These are phyloP conservation scores for Dolichoris vasculosae DNA, from an alignment of 1,140 invertebrate genomes.

Conservation along the genomic window DNA sequence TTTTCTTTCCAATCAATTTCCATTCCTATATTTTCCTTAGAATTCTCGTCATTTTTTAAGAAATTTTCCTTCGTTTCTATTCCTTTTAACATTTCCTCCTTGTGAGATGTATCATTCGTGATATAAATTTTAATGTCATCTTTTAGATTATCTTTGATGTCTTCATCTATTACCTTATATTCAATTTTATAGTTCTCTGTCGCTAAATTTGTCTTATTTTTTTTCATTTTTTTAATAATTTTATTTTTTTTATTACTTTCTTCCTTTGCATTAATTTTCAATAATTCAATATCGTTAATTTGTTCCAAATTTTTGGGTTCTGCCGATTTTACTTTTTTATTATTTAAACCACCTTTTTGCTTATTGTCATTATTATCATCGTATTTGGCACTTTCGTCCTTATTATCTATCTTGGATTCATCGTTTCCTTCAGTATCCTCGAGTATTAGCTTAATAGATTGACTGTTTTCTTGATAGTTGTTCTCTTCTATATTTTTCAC, in stretches of 20 bases:
- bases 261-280: background rate
- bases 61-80: background rate
- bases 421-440: slow-evolving; percentile 46
- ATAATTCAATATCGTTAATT: background rate
- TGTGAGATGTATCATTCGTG: background rate
- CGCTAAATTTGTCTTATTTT: background rate
- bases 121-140: background rate
- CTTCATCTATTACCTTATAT: background rate
- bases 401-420: slow-evolving; percentile 8
- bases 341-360: background rate
- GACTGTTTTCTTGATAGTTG: slow-evolving; percentile 27
- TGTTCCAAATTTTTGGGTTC: background rate
- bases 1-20: background rate
- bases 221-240: background rate
- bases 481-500: slow-evolving; percentile 15
- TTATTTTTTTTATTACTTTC: background rate
- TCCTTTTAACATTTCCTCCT: background rate
- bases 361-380: slow-evolving; percentile 12
- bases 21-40: background rate
- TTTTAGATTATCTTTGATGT: background rate
- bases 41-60: background rate
- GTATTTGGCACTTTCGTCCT: slow-evolving; percentile 1
- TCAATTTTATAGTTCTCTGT: background rate
- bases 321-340: background rate
- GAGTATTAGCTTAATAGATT: slow-evolving; percentile 5